Percentiles rank a stretch among this genome's conserved stretches.
phyloP scores from a whole-genome alignment of 1,140 invertebrate species.

The Sitophilus oryzae region DNA sequence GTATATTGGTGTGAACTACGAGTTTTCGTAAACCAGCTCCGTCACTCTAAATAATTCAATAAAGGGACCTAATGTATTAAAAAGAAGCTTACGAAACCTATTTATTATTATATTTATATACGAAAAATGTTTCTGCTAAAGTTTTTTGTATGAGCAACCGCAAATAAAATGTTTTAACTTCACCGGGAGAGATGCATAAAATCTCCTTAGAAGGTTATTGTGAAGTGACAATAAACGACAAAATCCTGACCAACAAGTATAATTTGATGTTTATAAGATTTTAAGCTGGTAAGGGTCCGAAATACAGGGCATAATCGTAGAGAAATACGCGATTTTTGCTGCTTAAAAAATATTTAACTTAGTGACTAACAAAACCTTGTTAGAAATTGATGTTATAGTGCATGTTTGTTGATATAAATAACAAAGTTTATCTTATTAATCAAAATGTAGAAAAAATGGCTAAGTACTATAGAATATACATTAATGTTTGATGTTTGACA shows the following conservation, averaged over 20 bases:
- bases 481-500: constrained; percentile 33
- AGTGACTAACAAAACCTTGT: constrained; percentile 23
- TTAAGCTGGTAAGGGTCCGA: constrained; percentile 48
- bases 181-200: constrained; percentile 23
- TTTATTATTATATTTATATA: constrained; percentile 1
- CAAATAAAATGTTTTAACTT: constrained; percentile 30
- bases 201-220: constrained; percentile 45
- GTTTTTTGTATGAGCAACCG: constrained; percentile 25
- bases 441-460: constrained; percentile 7
- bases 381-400: constrained; percentile 21
- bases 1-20: background rate
- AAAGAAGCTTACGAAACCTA: constrained; percentile 8
- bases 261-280: constrained; percentile 31
- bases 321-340: constrained; percentile 24
- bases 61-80: constrained; percentile 33
- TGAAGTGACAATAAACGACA: constrained; percentile 48
- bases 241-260: constrained; percentile 32
- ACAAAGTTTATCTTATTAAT: constrained; percentile 27
- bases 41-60: constrained; percentile 14
- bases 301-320: constrained; percentile 37
- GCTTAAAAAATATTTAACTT: constrained; percentile 20
- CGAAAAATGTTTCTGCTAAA: constrained; percentile 13
- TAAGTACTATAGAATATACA: constrained; percentile 12
- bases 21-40: constrained; percentile 16
- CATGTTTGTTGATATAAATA: constrained; percentile 32